phyloP scores from a whole-genome alignment of 2,797 vertebrate species.

The Cynopterus sphinx region DNA sequence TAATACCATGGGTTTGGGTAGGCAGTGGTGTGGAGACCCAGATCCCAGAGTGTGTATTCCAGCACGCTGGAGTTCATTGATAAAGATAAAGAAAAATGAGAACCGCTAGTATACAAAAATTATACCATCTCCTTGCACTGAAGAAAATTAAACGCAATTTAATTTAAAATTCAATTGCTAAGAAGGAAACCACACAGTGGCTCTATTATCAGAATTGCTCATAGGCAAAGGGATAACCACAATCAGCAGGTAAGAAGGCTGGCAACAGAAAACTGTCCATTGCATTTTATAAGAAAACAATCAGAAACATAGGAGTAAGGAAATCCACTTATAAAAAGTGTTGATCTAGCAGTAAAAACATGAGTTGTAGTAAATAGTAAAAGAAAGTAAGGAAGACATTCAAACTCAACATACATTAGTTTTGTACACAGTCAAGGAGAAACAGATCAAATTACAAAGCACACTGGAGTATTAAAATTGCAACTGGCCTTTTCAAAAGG shows the following conservation, averaged over 20 bases:
- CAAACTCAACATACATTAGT: constrained; percentile 25
- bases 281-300: constrained; percentile 45
- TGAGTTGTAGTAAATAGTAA: constrained; percentile 16
- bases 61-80: background rate
- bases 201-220: constrained; percentile 2
- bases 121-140: background rate
- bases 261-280: background rate
- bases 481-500: constrained; percentile 54
- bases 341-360: constrained; percentile 39
- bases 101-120: background rate
- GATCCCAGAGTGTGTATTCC: background rate
- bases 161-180: constrained; percentile 25
- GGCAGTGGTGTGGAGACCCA: background rate
- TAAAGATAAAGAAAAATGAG: constrained; percentile 30
- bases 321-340: constrained; percentile 43
- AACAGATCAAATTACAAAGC: constrained; percentile 41
- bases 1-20: background rate
- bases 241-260: background rate
- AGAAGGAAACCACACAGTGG: background rate
- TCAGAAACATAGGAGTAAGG: background rate
- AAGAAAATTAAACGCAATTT: constrained; percentile 16
- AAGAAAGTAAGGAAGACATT: constrained; percentile 36
- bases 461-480: constrained; percentile 43
- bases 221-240: background rate
- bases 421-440: constrained; percentile 29